Percentiles rank a stretch among this genome's conserved stretches.
Evolutionary conservation across 2,113 vertebrate genomes (phyloP).

Genomic region (Hypanus sabinus): DNA sequence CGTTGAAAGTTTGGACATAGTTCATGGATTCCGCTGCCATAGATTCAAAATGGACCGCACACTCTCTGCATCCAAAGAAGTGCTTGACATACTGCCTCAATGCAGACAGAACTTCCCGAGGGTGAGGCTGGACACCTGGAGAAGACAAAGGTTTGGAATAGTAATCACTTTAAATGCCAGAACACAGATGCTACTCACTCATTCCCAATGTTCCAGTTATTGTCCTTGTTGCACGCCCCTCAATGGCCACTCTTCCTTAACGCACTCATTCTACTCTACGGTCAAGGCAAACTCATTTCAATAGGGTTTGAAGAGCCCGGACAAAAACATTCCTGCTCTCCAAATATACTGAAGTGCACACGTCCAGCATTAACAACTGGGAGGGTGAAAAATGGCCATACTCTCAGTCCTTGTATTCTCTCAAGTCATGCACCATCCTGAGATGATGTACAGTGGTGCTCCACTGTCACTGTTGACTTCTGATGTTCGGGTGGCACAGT

Average conservation of each 20-base stretch:
- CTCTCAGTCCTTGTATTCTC: too few species aligned
- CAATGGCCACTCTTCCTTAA: background rate
- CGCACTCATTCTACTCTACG: too few species aligned
- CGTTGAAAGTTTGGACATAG: constrained; percentile 44
- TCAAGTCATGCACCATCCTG: too few species aligned
- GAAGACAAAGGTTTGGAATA: background rate
- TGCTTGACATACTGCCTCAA: constrained; percentile 66
- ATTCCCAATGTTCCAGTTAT: background rate
- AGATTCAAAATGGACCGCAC: constrained; percentile 75
- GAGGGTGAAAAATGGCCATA: too few species aligned
- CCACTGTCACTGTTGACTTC: too few species aligned
- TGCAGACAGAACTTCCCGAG: constrained; percentile 65
- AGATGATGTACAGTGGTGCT: too few species aligned
- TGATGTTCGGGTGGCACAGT: too few species aligned
- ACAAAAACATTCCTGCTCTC: too few species aligned
- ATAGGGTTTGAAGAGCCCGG: too few species aligned
- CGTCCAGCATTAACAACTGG: too few species aligned
- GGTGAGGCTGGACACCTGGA: constrained; percentile 45
- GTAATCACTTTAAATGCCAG: background rate
- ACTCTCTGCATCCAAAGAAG: constrained; percentile 80
- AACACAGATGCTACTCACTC: background rate
- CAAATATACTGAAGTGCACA: too few species aligned
- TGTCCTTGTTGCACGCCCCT: background rate
- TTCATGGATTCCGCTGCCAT: constrained; percentile 69
- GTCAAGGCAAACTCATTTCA: too few species aligned